These are phyloP conservation scores for Elaphurus davidianus DNA, from an alignment of 2,113 vertebrate genomes.

Conservation along the genomic window DNA sequence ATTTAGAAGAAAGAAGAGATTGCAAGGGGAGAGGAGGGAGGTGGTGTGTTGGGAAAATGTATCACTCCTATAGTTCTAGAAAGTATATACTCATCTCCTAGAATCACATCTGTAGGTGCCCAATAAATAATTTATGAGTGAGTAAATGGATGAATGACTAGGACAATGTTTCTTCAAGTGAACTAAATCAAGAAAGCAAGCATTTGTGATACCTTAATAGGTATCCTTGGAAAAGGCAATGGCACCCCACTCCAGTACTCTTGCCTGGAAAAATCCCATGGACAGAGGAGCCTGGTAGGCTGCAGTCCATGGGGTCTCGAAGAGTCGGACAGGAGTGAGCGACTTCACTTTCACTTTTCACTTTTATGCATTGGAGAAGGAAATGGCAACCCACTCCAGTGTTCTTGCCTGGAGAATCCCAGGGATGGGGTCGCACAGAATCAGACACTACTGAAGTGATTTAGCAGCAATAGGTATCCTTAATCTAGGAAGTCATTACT, in stretches of 20 bases:
- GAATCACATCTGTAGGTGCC: background rate
- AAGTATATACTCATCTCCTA: background rate
- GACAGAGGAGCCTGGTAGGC: background rate
- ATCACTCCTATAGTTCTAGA: background rate
- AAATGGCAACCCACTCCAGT: background rate
- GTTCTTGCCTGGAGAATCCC: background rate
- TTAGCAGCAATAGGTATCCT: background rate
- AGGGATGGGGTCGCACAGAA: background rate
- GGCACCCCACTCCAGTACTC: background rate
- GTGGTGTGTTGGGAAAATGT: background rate
- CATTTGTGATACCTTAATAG: background rate
- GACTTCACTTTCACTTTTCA: no score
- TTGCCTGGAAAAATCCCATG: background rate
- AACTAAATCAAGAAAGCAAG: constrained; percentile 25
- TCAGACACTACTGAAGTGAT: fast-evolving
- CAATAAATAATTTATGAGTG: background rate
- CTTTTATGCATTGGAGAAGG: background rate
- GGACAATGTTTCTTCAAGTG: background rate
- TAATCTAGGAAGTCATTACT: background rate
- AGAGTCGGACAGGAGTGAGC: no score
- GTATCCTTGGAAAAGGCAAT: background rate
- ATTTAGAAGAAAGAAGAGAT: background rate
- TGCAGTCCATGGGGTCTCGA: no score
- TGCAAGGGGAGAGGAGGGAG: no score
- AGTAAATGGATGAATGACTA: background rate